Base-by-base conservation (phyloP, 2,888 invertebrate species). In the Orthonychiurus folsomi region DNA sequence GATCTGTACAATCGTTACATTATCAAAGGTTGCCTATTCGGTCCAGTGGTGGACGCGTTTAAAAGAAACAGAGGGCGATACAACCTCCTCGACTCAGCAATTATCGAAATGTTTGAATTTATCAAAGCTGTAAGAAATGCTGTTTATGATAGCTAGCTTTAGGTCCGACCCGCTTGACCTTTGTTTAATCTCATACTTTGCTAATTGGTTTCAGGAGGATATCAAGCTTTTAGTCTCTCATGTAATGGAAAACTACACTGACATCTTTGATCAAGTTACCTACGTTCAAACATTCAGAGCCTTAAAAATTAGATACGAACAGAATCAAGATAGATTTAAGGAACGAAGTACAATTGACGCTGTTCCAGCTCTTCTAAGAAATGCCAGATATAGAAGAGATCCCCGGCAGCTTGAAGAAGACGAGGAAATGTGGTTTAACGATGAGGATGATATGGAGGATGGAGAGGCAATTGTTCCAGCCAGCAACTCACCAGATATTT, bases 401-500 rank as follows among this genome's bases (percentile, higher is more conserved):
- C 90, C 92, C 73, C 84, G 95, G 62, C 89, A 93, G 77, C 84
- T 94, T 74, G 96, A 97, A 70, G 95, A 96, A 76, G 96, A 96
- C 74, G 96, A 97, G 76, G 96, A 96, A 80, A 91, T 94, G 86
- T 97, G 95, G 95, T 96, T 96, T 79, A 93, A 94, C 76, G 93
- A 94, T 74, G 96, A 96, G 70, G 95, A 95, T 76, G 93, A 93
- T 76, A 86, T 89, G 69, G 87, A 90, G 66, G 92, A 93, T 75
- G 74, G 73, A 15, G 76, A 75, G 61, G 73, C 67, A 26, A 69
- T 71, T 25, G 69, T 69, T 63, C 69, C 73, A 57, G 72, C 69
- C 25, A 74, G 76, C 24, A 74, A 76, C 57, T 76, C 78, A 12
- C 74, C 77, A 64, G 83, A 83, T 73, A 77, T 81, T 65, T 76